Percentiles rank a stretch among this genome's conserved stretches.
Conservation (phyloP, 2,113 vertebrate genomes). For the Cyphomyrus plagiostoma region DNA sequence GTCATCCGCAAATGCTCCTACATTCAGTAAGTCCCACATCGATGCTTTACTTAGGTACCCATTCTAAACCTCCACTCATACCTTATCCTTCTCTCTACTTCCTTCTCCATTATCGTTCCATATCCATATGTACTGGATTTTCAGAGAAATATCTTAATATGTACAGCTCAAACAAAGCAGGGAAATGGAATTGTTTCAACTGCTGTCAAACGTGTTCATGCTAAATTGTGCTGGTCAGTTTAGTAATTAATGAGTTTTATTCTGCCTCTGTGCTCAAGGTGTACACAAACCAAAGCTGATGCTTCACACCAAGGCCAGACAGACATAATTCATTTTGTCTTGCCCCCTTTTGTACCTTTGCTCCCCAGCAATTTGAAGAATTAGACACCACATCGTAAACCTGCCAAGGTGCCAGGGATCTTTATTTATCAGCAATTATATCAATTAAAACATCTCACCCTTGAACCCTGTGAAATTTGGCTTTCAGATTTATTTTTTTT, state of each 20-base stretch:
- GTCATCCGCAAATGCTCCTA: not conserved
- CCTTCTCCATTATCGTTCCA: not conserved
- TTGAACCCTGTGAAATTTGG: not conserved
- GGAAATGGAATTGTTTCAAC: not conserved
- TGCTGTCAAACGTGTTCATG: not conserved
- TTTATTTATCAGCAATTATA: constrained; percentile 17
- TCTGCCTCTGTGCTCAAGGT: not conserved
- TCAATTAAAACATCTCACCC: constrained; percentile 22
- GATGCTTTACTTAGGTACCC: not conserved
- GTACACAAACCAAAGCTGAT: not conserved
- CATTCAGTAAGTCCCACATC: not conserved
- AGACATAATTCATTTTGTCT: not conserved
- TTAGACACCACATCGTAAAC: constrained; percentile 20
- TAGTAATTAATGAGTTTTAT: constrained; percentile 1
- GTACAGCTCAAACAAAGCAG: not conserved
- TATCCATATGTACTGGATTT: not conserved
- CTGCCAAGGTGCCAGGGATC: constrained; percentile 13
- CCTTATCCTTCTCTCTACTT: not conserved
- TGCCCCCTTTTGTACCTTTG: not conserved
- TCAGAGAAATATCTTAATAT: not conserved
- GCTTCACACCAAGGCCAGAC: not conserved
- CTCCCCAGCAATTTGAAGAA: constrained; percentile 3
- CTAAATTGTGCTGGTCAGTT: not conserved
- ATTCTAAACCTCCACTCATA: not conserved
- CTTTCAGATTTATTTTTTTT: not conserved